Base-by-base conservation (phyloP, 2,888 invertebrate genomes). In the Caenorhabditis drosophilae region DNA sequence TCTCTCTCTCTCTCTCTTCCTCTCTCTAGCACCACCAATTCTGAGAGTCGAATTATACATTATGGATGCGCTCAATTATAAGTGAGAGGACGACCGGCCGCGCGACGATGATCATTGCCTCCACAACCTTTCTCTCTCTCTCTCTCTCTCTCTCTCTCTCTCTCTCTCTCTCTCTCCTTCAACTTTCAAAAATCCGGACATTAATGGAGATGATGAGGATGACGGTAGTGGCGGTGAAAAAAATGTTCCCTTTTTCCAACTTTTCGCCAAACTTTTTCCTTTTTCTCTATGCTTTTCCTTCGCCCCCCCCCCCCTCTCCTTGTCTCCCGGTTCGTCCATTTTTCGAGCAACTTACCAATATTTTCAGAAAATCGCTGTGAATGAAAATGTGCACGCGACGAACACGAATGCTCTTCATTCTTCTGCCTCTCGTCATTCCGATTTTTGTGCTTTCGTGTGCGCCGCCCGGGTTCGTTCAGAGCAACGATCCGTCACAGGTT, bases 391-490 rank as follows among this genome's bases (percentile, higher is more conserved):
- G 15, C n/a, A 49, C n/a, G 9, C 11, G 4, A 12, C 16, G 36
- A 36, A 18, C 16, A 36, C n/a, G 42, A 46, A 59, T 59, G 59
- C 41, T 52, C 51, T 22, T 15, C 16, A 23, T 23, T 18, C 36
- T 60, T 35, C 50, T 54, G 20, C 50, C 50, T 18, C 26, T 60
- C 12, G 40, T 60, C 15, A 25, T 45, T 47, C 34, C 16, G 41
- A 25, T 26, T 34, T 2, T 18, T 42, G 7, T 48, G 40, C 2
- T 48, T n/a, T 44, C 66, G 0, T 81, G 81, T 55, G 81, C 80
- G n/a, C 80, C 81, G 9, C 81, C 80, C 4, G 81, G 81, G 16
- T 82, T 82, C 55, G 75, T 82, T 2, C 79, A 80, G 35, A 78
- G 78, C 27, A 79, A 76, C 44, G 82, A 82, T 67, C 82, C 82